Percentiles rank a stretch among this genome's conserved stretches.
Evolutionary conservation across 2,113 vertebrate species (phyloP).

Genomic region (Sander lucioperca): DNA sequence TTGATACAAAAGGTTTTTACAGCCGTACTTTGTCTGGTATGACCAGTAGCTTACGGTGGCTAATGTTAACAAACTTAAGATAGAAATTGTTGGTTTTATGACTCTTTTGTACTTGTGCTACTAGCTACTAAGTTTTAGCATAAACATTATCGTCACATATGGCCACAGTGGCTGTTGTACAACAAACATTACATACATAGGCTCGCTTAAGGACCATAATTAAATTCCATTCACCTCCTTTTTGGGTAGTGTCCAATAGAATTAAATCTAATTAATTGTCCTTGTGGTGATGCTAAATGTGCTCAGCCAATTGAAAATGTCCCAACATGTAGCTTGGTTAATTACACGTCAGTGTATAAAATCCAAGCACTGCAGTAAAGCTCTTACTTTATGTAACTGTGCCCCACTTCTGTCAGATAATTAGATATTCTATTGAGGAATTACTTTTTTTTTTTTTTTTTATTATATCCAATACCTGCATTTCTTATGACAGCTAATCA

Average conservation of each 20-base stretch:
- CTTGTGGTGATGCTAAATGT: neutral
- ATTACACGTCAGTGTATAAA: neutral
- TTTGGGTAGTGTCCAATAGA: neutral
- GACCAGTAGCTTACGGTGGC: too few species aligned
- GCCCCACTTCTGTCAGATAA: slow-evolving; percentile 74
- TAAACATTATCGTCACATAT: neutral
- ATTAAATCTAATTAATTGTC: neutral
- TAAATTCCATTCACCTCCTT: neutral
- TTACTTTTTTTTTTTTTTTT: slow-evolving; percentile 20
- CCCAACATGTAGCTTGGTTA: neutral
- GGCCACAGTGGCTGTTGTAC: too few species aligned
- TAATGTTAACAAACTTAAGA: too few species aligned
- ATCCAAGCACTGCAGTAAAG: neutral
- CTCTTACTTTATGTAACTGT: slow-evolving; percentile 29
- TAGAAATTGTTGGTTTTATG: too few species aligned
- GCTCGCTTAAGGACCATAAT: neutral
- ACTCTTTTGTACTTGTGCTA: too few species aligned
- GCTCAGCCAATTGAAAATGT: neutral
- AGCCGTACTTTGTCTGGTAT: too few species aligned
- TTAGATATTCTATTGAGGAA: slow-evolving; percentile 44
- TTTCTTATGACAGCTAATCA: slow-evolving; percentile 66
- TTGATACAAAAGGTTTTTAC: too few species aligned
- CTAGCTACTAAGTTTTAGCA: too few species aligned
- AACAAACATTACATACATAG: too few species aligned
- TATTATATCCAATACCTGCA: neutral